These are phyloP conservation scores for Dorcus parallelipipedus DNA, from an alignment of 2,888 invertebrate species.

Conservation along the genomic window DNA sequence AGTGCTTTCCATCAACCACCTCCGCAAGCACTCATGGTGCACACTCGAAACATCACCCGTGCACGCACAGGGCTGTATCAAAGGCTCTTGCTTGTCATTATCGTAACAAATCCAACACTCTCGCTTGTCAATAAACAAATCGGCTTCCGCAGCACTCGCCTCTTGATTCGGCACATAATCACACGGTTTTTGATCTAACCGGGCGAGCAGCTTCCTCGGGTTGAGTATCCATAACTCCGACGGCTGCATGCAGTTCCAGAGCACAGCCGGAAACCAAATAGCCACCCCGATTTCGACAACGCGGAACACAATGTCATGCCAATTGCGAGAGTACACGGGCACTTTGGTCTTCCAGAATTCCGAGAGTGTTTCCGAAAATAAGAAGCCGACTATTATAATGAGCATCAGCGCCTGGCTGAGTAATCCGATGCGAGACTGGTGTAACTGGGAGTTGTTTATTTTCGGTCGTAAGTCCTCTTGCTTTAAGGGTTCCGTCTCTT, in stretches of 20 bases:
- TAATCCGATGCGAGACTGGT: slow-evolving; percentile 85
- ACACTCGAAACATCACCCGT: slow-evolving; percentile 90
- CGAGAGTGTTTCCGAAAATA: slow-evolving; percentile 86
- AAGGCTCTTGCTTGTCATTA: slow-evolving; percentile 70
- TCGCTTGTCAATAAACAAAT: slow-evolving; percentile 55
- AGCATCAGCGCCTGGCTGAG: slow-evolving; percentile 89
- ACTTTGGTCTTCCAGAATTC: slow-evolving; percentile 91
- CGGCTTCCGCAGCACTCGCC: slow-evolving; percentile 42
- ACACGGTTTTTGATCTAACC: slow-evolving; percentile 24
- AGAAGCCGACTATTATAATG: slow-evolving; percentile 82
- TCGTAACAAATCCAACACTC: slow-evolving; percentile 97
- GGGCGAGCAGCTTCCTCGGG: slow-evolving; percentile 78
- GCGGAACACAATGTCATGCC: slow-evolving; percentile 89
- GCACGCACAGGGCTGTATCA: slow-evolving; percentile 88
- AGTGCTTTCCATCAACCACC: slow-evolving; percentile 81
- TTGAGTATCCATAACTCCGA: slow-evolving; percentile 92
- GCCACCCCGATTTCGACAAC: slow-evolving; percentile 90
- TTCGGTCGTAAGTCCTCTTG: slow-evolving; percentile 36
- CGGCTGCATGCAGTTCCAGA: slow-evolving; percentile 95
- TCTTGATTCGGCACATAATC: slow-evolving; percentile 17
- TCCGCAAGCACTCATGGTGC: slow-evolving; percentile 84
- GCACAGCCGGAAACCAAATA: slow-evolving; percentile 92
- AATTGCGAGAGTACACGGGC: slow-evolving; percentile 85
- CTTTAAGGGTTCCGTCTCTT: slow-evolving; percentile 37
- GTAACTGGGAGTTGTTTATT: slow-evolving; percentile 82